These are phyloP conservation scores for Mirza zaza DNA, from an alignment of 2,113 vertebrate genomes.

Conservation along the genomic window DNA sequence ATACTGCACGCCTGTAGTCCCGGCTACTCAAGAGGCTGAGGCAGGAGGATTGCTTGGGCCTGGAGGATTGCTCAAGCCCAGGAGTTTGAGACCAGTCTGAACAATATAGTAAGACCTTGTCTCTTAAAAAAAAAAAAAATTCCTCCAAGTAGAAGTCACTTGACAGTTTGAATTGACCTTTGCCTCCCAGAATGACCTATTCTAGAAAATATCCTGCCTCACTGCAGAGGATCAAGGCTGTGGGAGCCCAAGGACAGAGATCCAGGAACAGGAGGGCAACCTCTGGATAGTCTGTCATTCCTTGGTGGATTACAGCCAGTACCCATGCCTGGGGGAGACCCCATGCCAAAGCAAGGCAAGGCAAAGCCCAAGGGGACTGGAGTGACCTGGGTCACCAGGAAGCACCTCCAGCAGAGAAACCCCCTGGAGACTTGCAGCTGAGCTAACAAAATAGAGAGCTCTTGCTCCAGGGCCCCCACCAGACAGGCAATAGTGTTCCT, in stretches of 20 bases:
- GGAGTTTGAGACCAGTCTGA: no score
- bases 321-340: no score
- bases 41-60: no score
- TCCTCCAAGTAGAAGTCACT: not conserved
- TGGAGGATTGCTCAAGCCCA: no score
- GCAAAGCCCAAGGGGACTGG: not conserved
- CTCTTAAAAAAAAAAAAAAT: no score
- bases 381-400: not conserved
- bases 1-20: no score
- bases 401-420: not conserved
- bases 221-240: not conserved
- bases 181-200: not conserved
- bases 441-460: not conserved
- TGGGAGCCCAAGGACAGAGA: not conserved
- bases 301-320: not conserved
- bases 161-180: not conserved
- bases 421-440: fast-evolving
- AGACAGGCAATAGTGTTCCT: not conserved
- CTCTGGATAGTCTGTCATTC: not conserved
- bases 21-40: no score
- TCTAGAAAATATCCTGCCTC: no score
- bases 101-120: no score
- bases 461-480: not conserved
- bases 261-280: not conserved
- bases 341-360: no score